Evolutionary conservation across 2,113 vertebrate genomes (phyloP).

Genomic region (Brachyhypopomus gauderio): DNA sequence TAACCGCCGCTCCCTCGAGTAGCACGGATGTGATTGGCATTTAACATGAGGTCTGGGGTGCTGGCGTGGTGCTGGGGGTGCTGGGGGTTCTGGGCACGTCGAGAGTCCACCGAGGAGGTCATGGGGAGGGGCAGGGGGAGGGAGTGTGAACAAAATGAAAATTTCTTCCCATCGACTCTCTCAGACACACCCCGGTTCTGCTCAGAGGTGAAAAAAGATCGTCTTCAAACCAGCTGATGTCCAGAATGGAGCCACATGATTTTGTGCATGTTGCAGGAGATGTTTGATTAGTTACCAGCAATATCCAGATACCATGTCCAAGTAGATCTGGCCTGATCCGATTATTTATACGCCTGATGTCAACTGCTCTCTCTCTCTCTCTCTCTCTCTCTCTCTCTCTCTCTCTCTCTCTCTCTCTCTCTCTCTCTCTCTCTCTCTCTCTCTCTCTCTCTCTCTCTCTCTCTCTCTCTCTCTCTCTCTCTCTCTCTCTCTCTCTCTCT

Average conservation of each 20-base stretch:
- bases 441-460: too few relatives aligned
- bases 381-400: too few relatives aligned
- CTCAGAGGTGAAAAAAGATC: not conserved
- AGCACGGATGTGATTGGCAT: constrained; percentile 48
- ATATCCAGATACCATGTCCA: too few relatives aligned
- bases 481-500: too few relatives aligned
- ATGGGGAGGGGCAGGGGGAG: constrained; percentile 17
- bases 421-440: too few relatives aligned
- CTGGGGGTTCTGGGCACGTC: constrained; percentile 31
- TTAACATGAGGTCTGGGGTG: constrained; percentile 46
- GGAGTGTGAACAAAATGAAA: constrained; percentile 43
- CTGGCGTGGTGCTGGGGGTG: constrained; percentile 6
- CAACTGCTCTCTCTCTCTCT: too few relatives aligned
- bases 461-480: too few relatives aligned
- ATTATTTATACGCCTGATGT: too few relatives aligned
- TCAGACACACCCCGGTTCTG: not conserved
- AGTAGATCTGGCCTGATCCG: too few relatives aligned
- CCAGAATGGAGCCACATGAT: not conserved
- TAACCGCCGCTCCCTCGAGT: constrained; percentile 36
- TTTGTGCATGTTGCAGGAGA: not conserved
- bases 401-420: too few relatives aligned
- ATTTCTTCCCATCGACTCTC: constrained; percentile 26
- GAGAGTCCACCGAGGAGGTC: constrained; percentile 29
- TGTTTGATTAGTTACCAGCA: not conserved
- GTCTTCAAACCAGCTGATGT: not conserved